These are phyloP conservation scores for Apostichopus leukothele DNA, from an alignment of 53 echinoderm and acorn worm species.

Conservation along the genomic window DNA sequence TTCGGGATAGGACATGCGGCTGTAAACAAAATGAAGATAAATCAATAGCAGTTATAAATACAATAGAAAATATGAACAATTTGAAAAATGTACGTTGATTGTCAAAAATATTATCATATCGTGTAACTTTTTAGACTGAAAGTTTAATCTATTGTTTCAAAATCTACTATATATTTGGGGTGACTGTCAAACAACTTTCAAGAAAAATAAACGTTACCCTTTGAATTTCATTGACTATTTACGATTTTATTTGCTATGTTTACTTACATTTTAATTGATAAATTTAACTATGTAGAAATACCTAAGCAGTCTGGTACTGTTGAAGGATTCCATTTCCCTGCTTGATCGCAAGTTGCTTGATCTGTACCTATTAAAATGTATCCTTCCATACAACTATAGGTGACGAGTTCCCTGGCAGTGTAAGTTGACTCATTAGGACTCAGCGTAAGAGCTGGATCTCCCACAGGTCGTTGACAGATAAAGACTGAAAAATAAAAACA, in stretches of 20 bases:
- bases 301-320: background rate
- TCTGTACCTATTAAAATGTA: background rate
- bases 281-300: background rate
- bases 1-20: background rate
- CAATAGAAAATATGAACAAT: too few relatives aligned
- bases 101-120: too few relatives aligned
- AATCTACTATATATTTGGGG: too few relatives aligned
- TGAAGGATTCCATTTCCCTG: background rate
- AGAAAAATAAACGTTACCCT: too few relatives aligned
- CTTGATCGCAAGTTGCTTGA: background rate
- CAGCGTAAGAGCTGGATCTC: background rate
- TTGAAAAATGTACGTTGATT: too few relatives aligned
- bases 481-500: background rate
- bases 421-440: background rate
- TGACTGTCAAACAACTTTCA: too few relatives aligned
- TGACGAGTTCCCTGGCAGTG: background rate
- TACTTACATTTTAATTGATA: background rate
- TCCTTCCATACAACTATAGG: background rate
- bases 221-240: too few relatives aligned
- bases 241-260: too few relatives aligned
- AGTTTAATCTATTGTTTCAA: too few relatives aligned
- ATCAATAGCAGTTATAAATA: too few relatives aligned
- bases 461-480: background rate
- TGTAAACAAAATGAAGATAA: background rate
- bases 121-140: too few relatives aligned